A percentile compares a stretch with the other conserved stretches of the same genome.
Evolutionary conservation across 2,888 invertebrate species (phyloP).

Genomic region (Chloroclystis v-ata): DNA sequence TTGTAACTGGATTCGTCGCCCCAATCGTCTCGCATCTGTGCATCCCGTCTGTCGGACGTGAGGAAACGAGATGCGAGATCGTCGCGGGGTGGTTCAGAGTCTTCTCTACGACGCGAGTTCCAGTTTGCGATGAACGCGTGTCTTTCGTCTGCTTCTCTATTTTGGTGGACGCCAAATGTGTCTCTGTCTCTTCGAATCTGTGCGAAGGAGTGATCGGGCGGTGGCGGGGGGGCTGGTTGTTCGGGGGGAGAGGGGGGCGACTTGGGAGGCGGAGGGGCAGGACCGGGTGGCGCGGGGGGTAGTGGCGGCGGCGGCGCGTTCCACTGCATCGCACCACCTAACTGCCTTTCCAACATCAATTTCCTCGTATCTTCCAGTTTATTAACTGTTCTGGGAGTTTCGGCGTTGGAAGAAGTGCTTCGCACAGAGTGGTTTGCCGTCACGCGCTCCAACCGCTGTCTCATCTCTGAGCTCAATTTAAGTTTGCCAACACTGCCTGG

Average conservation of each 20-base stretch:
- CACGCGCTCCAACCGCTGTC: slow-evolving; percentile 91
- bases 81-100: slow-evolving; percentile 58
- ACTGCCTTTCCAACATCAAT: slow-evolving; percentile 89
- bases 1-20: slow-evolving; percentile 67
- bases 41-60: slow-evolving; percentile 60
- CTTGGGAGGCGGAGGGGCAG: slow-evolving; percentile 81
- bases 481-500: slow-evolving; percentile 94
- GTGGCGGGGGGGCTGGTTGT: slow-evolving; percentile 79
- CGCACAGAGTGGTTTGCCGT: slow-evolving; percentile 93
- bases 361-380: slow-evolving; percentile 92
- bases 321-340: slow-evolving; percentile 82
- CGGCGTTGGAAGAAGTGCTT: slow-evolving; percentile 83
- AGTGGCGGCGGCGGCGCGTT: slow-evolving; percentile 83
- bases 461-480: slow-evolving; percentile 94
- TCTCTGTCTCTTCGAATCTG: slow-evolving; percentile 84
- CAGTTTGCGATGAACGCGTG: slow-evolving; percentile 73
- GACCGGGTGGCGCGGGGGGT: slow-evolving; percentile 79
- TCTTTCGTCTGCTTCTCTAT: slow-evolving; percentile 77
- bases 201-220: slow-evolving; percentile 79
- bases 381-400: slow-evolving; percentile 84
- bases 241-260: slow-evolving; percentile 78
- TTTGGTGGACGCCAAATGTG: slow-evolving; percentile 85
- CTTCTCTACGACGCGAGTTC: slow-evolving; percentile 67
- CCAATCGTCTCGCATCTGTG: slow-evolving; percentile 59
- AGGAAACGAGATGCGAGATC: slow-evolving; percentile 67